These are phyloP conservation scores for Herpetotheres cachinnans DNA, from an alignment of 2,113 vertebrate species.

Conservation along the genomic window DNA sequence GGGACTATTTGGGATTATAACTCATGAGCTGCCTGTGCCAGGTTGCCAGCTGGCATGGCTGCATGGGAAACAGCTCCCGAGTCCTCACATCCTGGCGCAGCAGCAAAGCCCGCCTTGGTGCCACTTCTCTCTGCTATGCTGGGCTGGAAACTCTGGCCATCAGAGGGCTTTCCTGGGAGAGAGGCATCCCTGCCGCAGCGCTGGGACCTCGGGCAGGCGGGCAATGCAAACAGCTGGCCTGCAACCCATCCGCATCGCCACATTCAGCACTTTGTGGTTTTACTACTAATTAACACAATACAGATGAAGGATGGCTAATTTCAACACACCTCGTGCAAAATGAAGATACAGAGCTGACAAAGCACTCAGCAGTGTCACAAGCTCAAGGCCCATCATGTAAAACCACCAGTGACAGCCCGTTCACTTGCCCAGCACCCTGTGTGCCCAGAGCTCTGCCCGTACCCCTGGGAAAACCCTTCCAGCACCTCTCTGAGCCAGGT, in stretches of 20 bases:
- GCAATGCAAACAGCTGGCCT: not conserved
- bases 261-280: fast-evolving
- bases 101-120: not conserved
- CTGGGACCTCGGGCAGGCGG: not conserved
- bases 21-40: not conserved
- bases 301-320: not conserved
- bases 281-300: not conserved
- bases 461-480: not conserved
- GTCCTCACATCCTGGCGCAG: fast-evolving
- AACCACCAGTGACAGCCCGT: not conserved
- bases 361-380: fast-evolving
- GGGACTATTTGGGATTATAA: not conserved
- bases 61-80: not conserved
- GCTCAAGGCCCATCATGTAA: not conserved
- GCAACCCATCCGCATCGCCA: not conserved
- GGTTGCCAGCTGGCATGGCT: not conserved
- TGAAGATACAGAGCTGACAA: fast-evolving
- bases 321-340: not conserved
- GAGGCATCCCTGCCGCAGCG: fast-evolving
- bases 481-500: not conserved
- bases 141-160: not conserved
- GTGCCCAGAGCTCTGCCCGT: not conserved
- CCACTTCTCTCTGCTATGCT: fast-evolving
- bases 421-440: not conserved
- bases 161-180: not conserved